Base-by-base conservation (phyloP, 2,888 invertebrate species). In the Cheilosia urbana region DNA sequence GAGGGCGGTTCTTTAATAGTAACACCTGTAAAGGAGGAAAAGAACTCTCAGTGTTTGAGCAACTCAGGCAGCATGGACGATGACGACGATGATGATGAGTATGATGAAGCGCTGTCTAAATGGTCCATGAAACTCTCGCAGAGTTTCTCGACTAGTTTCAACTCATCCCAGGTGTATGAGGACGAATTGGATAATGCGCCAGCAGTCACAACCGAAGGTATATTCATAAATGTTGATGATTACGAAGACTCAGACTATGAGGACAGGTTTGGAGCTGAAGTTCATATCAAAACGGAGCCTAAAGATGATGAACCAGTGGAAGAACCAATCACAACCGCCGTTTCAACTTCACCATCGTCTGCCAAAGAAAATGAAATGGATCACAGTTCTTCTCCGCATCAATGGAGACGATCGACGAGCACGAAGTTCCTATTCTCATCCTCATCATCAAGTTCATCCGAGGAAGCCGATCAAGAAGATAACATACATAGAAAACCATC, bases 61-160 rank as follows among this genome's bases (percentile, higher is more conserved):
- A 71, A 62, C 0, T 51, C 42, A 9, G 6, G 7, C 45, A n/a
- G 5, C 15, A 15, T n/a, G 7, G 45, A 45, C 17, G 15, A 5
- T 21, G 73, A 82, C n/a, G 78, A 80, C 3, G 89, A 90, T 17
- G 90, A 90, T 7, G 90, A 90, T 17, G 89, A 89, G 15, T 88
- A 87, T 0, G 91, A 91, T 57, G 88, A 90, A 13, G 90, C 88
- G 11, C 72, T 90, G 24, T 87, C 80, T 11, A 90, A 90, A 87
- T 87, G 91, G 91, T 89, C 91, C 4, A 82, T 84, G 0, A 90
- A 89, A 72, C 75, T 89, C 15, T 90, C 90, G 6, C 90, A 91
- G 19, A 90, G 87, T 45, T 58, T 88, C 7, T 73, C 72, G 9
- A 85, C 88, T 24, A 80, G 57, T 45, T 76, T 77, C 58, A 88